phyloP scores from a whole-genome alignment of 2,888 invertebrate species.

The Zygogramma bicolorata region DNA sequence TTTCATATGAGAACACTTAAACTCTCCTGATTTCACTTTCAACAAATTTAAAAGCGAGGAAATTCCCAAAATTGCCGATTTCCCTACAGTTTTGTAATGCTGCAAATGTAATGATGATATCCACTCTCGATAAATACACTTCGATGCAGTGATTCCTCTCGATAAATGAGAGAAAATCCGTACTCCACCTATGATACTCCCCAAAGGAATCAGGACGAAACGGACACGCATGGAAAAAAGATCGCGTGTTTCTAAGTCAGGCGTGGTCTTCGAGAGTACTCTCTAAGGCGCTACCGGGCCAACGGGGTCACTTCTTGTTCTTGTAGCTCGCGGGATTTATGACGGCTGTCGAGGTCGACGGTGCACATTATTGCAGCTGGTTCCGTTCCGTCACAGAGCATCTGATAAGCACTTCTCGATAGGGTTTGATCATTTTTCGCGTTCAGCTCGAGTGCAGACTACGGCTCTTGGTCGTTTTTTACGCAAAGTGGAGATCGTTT shows the following conservation, averaged over 20 bases:
- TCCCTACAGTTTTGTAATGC: too few relatives aligned
- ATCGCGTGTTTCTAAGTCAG: constrained; percentile 50
- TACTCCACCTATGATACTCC: neutral
- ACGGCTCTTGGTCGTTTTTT: neutral
- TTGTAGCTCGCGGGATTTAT: constrained; percentile 29
- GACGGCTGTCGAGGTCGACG: constrained; percentile 12
- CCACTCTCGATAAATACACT: neutral
- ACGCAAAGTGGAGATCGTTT: neutral
- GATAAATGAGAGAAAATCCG: neutral
- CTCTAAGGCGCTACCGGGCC: constrained; percentile 55
- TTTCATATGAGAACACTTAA: too few relatives aligned
- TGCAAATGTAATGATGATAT: too few relatives aligned
- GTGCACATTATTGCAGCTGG: constrained; percentile 13
- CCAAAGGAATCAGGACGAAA: constrained; percentile 39
- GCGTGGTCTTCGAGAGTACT: constrained; percentile 54
- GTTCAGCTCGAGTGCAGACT: neutral
- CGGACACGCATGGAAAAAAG: constrained; percentile 44
- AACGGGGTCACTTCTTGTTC: constrained; percentile 55
- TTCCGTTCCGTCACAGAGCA: neutral
- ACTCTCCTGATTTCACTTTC: too few relatives aligned
- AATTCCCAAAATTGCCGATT: too few relatives aligned
- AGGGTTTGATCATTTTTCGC: neutral
- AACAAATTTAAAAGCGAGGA: too few relatives aligned
- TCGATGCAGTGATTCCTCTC: neutral
- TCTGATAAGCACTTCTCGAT: neutral